Base-by-base conservation (phyloP, 2,888 invertebrate species). In the Acronicta psi region DNA sequence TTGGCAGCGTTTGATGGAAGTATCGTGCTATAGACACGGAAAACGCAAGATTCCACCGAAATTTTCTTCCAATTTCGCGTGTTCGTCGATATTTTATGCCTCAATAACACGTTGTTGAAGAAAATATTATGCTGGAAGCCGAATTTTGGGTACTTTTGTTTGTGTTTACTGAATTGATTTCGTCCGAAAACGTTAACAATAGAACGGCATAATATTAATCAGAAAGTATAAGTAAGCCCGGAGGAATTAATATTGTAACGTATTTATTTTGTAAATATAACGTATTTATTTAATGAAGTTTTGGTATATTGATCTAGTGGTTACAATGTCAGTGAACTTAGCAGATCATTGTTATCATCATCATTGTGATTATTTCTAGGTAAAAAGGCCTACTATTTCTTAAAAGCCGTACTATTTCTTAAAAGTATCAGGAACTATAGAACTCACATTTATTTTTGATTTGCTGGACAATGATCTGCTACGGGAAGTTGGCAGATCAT, bases 161-260 rank as follows among this genome's bases (percentile, higher is more conserved):
- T 54, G n/a, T 29, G 41, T 67, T 41, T 29, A 16, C 38, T 20
- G n/a, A 54, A 60, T 66, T 65, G 45, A 41, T 17, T 67, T 60
- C n/a, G 13, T 50, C 40, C 20, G 9, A 9, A 42, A 67, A 67
- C 9, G 13, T 23, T 16, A 42, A 60, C 60, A 65, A 50, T 29
- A 17, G 31, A 23, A 6, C 0, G 54, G 42, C n/a, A 34, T 54
- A 45, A 58, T 20, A 23, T 10, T 25, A 25, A 52, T 54, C 37
- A n/a, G 25, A 41, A 66, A 34, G 13, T 16, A 14, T 4, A 13
- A 51, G 46, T 14, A 23, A 23, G 29, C 41, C 1, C 14, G 1
- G 0, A 36, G 46, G 3, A 45, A 20, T 8, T 11, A 40, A 37
- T 42, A 36, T 31, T 25, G 1, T 25, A 10, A 2, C 10, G 10